phyloP scores from a whole-genome alignment of 2,797 vertebrate species.

The Yasuhikotakia modesta region DNA sequence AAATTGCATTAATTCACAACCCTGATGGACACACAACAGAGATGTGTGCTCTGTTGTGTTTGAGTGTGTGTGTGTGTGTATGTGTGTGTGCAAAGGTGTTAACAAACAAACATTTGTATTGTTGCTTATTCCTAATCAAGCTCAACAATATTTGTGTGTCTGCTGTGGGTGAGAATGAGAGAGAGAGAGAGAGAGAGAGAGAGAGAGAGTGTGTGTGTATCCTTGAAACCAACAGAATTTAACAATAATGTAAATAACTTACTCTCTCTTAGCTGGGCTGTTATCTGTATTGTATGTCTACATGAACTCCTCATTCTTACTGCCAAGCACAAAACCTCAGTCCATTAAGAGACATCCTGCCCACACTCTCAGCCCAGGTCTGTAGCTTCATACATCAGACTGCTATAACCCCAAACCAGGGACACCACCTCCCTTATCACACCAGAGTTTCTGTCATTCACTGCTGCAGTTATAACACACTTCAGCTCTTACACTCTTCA shows the following conservation, averaged over 20 bases:
- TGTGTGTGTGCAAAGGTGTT: neutral
- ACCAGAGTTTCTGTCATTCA: slow-evolving; percentile 11
- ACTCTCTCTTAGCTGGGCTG: neutral
- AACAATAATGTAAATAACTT: neutral
- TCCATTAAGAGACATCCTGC: slow-evolving; percentile 15
- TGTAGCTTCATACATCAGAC: slow-evolving; percentile 1
- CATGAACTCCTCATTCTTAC: slow-evolving; percentile 2
- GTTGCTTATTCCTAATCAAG: neutral
- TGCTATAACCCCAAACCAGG: slow-evolving; percentile 27
- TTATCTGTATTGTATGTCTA: neutral
- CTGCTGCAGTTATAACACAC: slow-evolving; percentile 9
- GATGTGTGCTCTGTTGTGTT: too few relatives aligned
- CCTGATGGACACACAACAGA: too few relatives aligned
- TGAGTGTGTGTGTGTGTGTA: neutral
- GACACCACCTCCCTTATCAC: slow-evolving; percentile 13
- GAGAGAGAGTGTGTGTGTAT: neutral
- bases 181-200: neutral
- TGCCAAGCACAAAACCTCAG: slow-evolving; percentile 19
- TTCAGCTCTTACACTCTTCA: slow-evolving; percentile 10
- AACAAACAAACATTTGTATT: neutral
- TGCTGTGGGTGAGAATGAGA: too few relatives aligned
- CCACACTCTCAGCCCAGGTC: slow-evolving; percentile 20
- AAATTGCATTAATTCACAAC: too few relatives aligned
- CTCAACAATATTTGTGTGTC: neutral
- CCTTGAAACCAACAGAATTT: neutral